Percentiles rank a stretch among this genome's conserved stretches.
These are phyloP conservation scores for Galleria mellonella DNA, from an alignment of 1,140 invertebrate species.

Conservation along the genomic window DNA sequence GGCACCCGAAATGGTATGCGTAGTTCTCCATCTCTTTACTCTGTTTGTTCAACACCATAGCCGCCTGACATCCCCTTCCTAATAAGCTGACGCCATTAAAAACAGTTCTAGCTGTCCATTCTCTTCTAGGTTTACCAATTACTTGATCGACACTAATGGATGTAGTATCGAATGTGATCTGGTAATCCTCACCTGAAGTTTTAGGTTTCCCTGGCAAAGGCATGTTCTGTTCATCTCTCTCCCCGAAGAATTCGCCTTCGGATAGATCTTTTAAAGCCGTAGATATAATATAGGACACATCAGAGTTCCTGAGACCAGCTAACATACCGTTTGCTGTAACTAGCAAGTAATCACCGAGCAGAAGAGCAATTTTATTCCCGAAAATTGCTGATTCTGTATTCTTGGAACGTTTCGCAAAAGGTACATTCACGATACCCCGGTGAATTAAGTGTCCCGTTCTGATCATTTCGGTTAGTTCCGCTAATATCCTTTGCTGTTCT, in stretches of 20 bases:
- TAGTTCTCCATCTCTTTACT: slow-evolving; percentile 76
- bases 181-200: slow-evolving; percentile 26
- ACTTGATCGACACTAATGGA: slow-evolving; percentile 69
- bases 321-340: slow-evolving; percentile 87
- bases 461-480: slow-evolving; percentile 96
- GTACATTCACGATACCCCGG: slow-evolving; percentile 88
- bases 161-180: slow-evolving; percentile 45
- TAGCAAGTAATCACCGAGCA: slow-evolving; percentile 93
- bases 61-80: slow-evolving; percentile 88
- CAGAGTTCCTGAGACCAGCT: slow-evolving; percentile 79
- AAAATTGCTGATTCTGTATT: slow-evolving; percentile 74
- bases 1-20: slow-evolving; percentile 89
- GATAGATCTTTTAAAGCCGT: slow-evolving; percentile 86
- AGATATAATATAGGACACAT: slow-evolving; percentile 90
- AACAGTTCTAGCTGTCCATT: slow-evolving; percentile 89
- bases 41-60: slow-evolving; percentile 86
- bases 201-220: slow-evolving; percentile 80
- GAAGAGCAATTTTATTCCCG: slow-evolving; percentile 93
- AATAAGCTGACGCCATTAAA: slow-evolving; percentile 85
- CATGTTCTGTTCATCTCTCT: slow-evolving; percentile 86
- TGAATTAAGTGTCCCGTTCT: slow-evolving; percentile 94
- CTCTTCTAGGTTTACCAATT: slow-evolving; percentile 79
- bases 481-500: slow-evolving; percentile 86
- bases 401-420: slow-evolving; percentile 66
- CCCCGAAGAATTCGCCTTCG: slow-evolving; percentile 89